Base-by-base conservation (phyloP, 2,797 vertebrate species). In the Gambelia wislizenii region DNA sequence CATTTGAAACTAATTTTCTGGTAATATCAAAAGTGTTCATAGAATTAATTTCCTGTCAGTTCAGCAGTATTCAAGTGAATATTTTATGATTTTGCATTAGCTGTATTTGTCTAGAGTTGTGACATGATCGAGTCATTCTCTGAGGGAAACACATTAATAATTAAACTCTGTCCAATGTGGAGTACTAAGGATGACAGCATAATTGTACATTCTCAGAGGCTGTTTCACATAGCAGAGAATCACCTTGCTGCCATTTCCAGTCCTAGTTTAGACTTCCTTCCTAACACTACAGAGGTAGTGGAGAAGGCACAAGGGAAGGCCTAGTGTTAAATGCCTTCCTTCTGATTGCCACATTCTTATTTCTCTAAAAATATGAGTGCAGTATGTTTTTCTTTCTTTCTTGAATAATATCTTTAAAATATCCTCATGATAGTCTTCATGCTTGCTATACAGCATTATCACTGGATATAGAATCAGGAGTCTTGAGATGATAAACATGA, bases 51-150 rank as follows among this genome's bases (percentile, higher is more conserved):
- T 98, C 96, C 97, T 98, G 97, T 97, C 98, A 98, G 97, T 97
- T 97, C 97, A 96, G 97, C 97, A 97, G 97, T 97, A 97, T 97
- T 97, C 94, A 95, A 96, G 97, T 99, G 97, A 99, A 99, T 99
- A 98, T 99, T 99, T 99, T 95, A 99, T 99, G 97, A 98, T 97
- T 97, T 98, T 98, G 96, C 98, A 98, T 98, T 98, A 98, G 97
- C 97, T 98, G 96, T 99, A 98, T 99, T 99, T 99, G 98, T 98
- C 98, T 98, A 98, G 97, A 97, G 97, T 98, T 98, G 97, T 98
- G 98, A 98, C 98, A 98, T 96, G 98, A 98, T 98, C 98, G 97
- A 98, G 98, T 97, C 98, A 97, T 97, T 96, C 97, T 98, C 97
- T 92, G 96, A 98, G 97, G 97, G 98, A 99, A 98, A 98, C 97